Conservation (phyloP, 2,113 vertebrate species). For the Platichthys stellatus region DNA sequence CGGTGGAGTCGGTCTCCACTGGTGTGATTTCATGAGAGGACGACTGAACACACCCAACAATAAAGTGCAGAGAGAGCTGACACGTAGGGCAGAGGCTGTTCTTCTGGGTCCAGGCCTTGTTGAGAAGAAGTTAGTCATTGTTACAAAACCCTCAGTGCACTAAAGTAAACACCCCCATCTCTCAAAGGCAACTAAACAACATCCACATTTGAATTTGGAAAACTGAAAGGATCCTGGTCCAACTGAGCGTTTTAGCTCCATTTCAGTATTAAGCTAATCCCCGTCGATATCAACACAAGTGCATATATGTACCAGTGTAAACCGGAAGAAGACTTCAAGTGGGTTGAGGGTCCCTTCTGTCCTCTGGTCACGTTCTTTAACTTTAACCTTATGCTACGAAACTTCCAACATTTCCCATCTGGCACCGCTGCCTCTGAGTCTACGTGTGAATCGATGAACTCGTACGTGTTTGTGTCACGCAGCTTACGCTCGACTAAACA, state of each 20-base stretch:
- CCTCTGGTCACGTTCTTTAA: too few relatives aligned
- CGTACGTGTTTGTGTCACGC: neutral
- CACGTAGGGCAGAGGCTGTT: constrained; percentile 34
- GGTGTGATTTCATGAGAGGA: constrained; percentile 60
- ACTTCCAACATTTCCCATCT: too few relatives aligned
- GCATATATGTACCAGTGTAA: too few relatives aligned
- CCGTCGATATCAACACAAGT: too few relatives aligned
- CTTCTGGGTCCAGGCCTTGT: constrained; percentile 7
- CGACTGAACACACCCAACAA: constrained; percentile 55
- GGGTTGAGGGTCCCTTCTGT: too few relatives aligned
- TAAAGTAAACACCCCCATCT: neutral
- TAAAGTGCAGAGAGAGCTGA: constrained; percentile 27
- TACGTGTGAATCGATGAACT: neutral
- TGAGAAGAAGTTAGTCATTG: neutral
- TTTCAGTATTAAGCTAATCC: too few relatives aligned
- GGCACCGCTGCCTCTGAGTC: neutral
- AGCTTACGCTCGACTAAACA: constrained; percentile 5
- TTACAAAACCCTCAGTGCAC: neutral
- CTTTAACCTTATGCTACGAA: too few relatives aligned
- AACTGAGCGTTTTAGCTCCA: too few relatives aligned
- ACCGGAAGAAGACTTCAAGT: too few relatives aligned
- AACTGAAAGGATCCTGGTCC: too few relatives aligned
- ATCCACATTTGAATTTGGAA: too few relatives aligned
- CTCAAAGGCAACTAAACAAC: neutral
- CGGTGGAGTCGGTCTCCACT: constrained; percentile 50